Evolutionary conservation across 23 tunicate genomes (phyloP).

Genomic region (Trididemnum clinides): DNA sequence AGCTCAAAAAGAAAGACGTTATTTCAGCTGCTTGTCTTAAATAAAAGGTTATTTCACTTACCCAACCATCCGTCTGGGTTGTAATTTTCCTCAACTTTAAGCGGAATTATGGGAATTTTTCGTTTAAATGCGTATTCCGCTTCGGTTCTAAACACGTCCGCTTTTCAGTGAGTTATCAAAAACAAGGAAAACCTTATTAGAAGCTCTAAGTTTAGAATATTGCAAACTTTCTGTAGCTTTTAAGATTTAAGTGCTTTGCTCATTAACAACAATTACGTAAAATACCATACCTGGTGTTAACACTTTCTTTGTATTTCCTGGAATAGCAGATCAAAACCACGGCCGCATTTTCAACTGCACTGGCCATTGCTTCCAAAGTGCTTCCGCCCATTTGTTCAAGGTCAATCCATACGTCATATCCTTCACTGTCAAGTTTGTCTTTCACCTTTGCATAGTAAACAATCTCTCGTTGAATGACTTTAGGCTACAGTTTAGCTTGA

Average conservation of each 20-base stretch:
- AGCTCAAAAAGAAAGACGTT: too few species aligned
- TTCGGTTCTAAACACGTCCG: conserved; percentile 66
- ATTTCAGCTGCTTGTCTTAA: too few species aligned
- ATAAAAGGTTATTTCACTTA: too few species aligned
- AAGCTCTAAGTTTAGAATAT: too few species aligned
- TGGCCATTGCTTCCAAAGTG: conserved; percentile 70
- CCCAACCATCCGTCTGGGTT: conserved; percentile 86
- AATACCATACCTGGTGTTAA: conserved; percentile 71
- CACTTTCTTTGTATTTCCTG: conserved; percentile 68
- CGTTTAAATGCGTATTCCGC: conserved; percentile 73
- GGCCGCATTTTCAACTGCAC: conserved; percentile 71
- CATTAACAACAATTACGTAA: too few species aligned
- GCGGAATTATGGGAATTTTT: conserved; percentile 39
- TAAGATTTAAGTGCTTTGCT: too few species aligned
- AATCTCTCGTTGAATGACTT: too few species aligned
- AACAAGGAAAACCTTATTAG: too few species aligned
- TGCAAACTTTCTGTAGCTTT: too few species aligned
- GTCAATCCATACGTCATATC: conserved; percentile 73
- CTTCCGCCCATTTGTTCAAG: conserved; percentile 78
- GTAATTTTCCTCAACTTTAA: conserved; percentile 41
- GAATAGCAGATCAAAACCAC: conserved; percentile 55
- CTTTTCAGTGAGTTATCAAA: too few species aligned
- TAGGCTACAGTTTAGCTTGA: too few species aligned
- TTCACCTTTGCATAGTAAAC: conserved; percentile 45
- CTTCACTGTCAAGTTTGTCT: conserved; percentile 10